These are phyloP conservation scores for Ambastaia sidthimunki DNA, from an alignment of 2,797 vertebrate species.

Conservation along the genomic window DNA sequence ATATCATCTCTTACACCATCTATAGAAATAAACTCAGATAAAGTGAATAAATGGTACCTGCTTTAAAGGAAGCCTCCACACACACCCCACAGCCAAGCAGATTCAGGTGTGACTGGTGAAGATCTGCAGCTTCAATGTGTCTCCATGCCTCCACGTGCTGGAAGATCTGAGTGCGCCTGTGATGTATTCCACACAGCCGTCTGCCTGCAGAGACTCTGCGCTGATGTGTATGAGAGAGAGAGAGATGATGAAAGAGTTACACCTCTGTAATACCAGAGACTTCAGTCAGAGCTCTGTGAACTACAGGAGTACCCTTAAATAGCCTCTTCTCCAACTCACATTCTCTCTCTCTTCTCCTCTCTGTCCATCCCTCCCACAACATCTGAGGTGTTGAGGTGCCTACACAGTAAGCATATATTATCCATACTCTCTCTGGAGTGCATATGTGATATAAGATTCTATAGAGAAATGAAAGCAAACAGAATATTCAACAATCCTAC, in stretches of 20 bases:
- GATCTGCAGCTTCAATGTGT: constrained; percentile 55
- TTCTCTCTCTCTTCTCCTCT: constrained; percentile 35
- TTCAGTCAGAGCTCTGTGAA: constrained; percentile 73
- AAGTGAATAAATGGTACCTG: constrained; percentile 32
- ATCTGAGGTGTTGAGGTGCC: constrained; percentile 71
- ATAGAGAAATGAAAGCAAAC: constrained; percentile 26
- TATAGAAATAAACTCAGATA: neutral
- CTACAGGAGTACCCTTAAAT: constrained; percentile 74
- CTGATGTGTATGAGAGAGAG: constrained; percentile 39
- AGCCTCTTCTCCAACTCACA: constrained; percentile 47
- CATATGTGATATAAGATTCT: constrained; percentile 12
- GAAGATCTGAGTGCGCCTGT: constrained; percentile 52
- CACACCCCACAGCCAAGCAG: neutral
- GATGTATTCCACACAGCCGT: constrained; percentile 50
- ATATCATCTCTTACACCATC: too few species aligned
- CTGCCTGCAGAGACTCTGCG: constrained; percentile 30
- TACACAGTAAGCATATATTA: constrained; percentile 57
- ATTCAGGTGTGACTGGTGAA: constrained; percentile 13
- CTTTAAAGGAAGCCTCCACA: neutral
- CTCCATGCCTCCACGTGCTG: constrained; percentile 31
- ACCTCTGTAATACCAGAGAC: constrained; percentile 68
- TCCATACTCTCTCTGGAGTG: constrained; percentile 15
- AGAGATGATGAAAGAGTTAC: constrained; percentile 27
- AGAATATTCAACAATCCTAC: constrained; percentile 24
- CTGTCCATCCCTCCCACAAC: constrained; percentile 58